Evolutionary conservation across 2,797 vertebrate species (phyloP), one percentile per base, ranked within the genome.

Genomic region (Alectoris magna): DNA sequence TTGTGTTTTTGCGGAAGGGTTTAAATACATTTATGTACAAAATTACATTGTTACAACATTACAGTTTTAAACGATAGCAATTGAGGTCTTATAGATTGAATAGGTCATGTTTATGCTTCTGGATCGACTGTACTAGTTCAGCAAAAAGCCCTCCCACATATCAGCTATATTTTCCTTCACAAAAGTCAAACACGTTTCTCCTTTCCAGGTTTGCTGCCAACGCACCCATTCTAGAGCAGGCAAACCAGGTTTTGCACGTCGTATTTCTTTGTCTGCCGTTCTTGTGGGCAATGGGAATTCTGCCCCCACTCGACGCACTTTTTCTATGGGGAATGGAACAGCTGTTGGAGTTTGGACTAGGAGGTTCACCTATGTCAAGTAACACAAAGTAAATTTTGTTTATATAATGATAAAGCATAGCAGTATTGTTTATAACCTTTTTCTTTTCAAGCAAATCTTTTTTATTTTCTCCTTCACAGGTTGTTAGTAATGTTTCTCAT

Each of bases 301-400:
- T 99, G 87, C 98, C 99, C 43, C 99, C 99, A 0, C 97, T 99
- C 67, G 99, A 99, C 39, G 99, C 99, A 29, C 98, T 99, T 96
- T 97, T 99, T 92, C 98, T 99, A 11, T 99, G 99, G 99, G 98
- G 98, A 94, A 98, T 99, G 98, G 99, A 99, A 91, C 99, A 99
- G 92, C 96, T 97, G 69, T 98, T 99, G 87, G 98, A 99, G 94
- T 99, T 99, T 93, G 98, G 98, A 76, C 97, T 99, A 67, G 99
- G 99, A 94, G 99, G 99, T 75, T 99, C 99, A 21, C 98, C 99
- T 73, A 98, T 99, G 99, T 98, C 99, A 95, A 99, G 98, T 95
- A 99, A 99, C 96, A 87, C 98, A 94, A 98, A 99, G 99, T 99
- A 98, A 97, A 90, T 94, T 82, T 92, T 89, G 88, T 88, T 96